Evolutionary conservation across 2,113 vertebrate species (phyloP), one percentile per base, ranked within the genome.

Genomic region (Oreochromis aureus): DNA sequence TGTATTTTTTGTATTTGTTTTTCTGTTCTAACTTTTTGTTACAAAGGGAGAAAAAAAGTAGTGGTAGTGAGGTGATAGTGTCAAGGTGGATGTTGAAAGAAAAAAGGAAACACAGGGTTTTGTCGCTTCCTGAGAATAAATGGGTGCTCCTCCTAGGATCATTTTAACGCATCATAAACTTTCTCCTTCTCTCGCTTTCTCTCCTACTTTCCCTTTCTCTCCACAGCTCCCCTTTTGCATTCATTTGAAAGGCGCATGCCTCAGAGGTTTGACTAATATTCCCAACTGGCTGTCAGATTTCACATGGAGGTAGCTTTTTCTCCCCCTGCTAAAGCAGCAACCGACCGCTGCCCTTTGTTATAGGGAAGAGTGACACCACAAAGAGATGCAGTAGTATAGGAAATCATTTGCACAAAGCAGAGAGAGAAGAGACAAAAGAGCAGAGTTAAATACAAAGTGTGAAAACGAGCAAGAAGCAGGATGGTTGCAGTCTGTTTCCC

Each of bases 181-280:
- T 87, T 51, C 32, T 44, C 83, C 32, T 19, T 81, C 55, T 80
- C 41, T 41, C 10, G 34, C 88, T 30, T 61, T 46, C 41, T n/a
- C 78, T 82, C 86, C 71, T 85, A 54, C 59, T 79, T 80, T 54
- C 30, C 30, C 27, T 53, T 71, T 69, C 78, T 86, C 53, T 81
- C 2, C 53, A 61, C 84, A 27, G 27, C n/a, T 61, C 58, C 63
- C 76, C 51, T 30, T 73, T 61, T 71, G 88, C 80, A 87, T 83
- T 88, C 84, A 90, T 88, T 82, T 89, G 89, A 91, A 84, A 92
- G 88, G 78, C 87, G 87, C 90, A 91, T 63, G 88, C 87, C 86
- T 95, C 81, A 88, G 53, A 91, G 87, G 81, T 91, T 91, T 92
- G 86, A 92, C 83, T 90, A 87, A 92, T 91, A 90, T 85, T 90